These are phyloP conservation scores for Amblyopsis hoosieri DNA, from an alignment of 2,797 vertebrate species.

Conservation along the genomic window DNA sequence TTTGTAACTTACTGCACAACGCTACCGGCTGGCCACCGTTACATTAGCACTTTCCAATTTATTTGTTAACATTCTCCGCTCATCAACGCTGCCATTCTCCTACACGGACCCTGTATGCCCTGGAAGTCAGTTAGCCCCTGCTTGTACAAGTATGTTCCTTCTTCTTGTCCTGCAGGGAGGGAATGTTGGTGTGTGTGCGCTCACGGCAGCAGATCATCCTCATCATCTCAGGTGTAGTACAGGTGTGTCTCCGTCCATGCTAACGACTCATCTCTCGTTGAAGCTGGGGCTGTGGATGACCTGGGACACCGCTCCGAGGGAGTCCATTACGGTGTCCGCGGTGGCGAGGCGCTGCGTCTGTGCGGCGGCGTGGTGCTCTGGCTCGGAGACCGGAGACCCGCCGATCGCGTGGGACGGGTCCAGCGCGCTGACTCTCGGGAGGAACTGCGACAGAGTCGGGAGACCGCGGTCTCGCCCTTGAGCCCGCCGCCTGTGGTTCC, in stretches of 20 bases:
- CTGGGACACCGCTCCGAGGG: conserved; percentile 83
- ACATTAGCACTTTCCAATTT: too few species aligned
- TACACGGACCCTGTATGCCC: too few species aligned
- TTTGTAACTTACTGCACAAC: too few species aligned
- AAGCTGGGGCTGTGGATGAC: conserved; percentile 90
- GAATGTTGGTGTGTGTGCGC: too few species aligned
- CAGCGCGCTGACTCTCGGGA: conserved; percentile 83
- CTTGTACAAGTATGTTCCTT: too few species aligned
- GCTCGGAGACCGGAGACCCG: conserved; percentile 33
- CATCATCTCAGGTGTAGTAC: too few species aligned
- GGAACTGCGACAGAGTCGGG: conserved; percentile 85
- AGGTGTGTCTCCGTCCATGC: background rate
- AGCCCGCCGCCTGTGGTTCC: conserved; percentile 79
- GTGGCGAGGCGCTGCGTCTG: conserved; percentile 32
- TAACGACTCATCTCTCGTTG: conserved; percentile 76
- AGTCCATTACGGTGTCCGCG: conserved; percentile 80
- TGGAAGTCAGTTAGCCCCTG: too few species aligned
- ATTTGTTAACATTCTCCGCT: too few species aligned
- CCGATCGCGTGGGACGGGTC: conserved; percentile 43
- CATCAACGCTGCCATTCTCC: too few species aligned
- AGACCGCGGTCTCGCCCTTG: conserved; percentile 74
- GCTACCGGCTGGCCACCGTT: too few species aligned
- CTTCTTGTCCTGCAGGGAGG: too few species aligned
- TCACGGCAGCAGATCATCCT: too few species aligned
- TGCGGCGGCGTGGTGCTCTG: conserved; percentile 12